Percentiles rank a stretch among this genome's conserved stretches.
phyloP scores from a whole-genome alignment of 2,113 vertebrate genomes.

The Nothocercus julius region DNA sequence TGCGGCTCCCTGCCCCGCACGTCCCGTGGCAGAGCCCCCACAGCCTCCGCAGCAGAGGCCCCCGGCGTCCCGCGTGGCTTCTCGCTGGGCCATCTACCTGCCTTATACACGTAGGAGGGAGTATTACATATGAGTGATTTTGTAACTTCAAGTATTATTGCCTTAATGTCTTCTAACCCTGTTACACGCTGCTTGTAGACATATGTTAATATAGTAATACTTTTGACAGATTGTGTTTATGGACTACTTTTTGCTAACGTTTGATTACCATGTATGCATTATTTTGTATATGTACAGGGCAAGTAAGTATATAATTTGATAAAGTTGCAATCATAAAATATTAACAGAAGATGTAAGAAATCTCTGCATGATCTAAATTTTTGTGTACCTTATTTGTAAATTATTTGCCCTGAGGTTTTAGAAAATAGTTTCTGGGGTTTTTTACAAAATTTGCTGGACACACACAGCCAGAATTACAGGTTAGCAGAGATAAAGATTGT shows the following conservation, averaged over 20 bases:
- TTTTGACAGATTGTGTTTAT: conserved; percentile 84
- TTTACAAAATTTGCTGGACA: conserved; percentile 83
- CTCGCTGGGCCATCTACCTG: conserved; percentile 87
- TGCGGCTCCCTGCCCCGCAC: too few species aligned
- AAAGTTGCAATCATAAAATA: conserved; percentile 89
- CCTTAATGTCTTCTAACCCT: conserved; percentile 87
- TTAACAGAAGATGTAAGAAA: conserved; percentile 99
- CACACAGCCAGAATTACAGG: conserved; percentile 81
- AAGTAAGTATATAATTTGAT: conserved; percentile 94
- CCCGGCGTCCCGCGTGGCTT: conserved; percentile 81
- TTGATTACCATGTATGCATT: conserved; percentile 87
- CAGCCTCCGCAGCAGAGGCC: conserved; percentile 71
- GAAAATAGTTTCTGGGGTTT: conserved; percentile 88
- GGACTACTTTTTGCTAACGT: conserved; percentile 88
- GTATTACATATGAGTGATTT: conserved; percentile 81
- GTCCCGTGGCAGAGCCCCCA: conserved; percentile 18
- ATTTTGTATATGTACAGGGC: conserved; percentile 95
- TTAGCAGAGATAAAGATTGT: conserved; percentile 91
- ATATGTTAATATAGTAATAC: conserved; percentile 85
- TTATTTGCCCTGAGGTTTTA: conserved; percentile 92
- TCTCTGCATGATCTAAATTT: conserved; percentile 91
- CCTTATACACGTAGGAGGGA: conserved; percentile 86
- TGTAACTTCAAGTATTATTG: conserved; percentile 88
- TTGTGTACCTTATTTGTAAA: conserved; percentile 92
- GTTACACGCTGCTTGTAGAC: conserved; percentile 87